Percentiles rank a stretch among this genome's conserved stretches.
These are phyloP conservation scores for Heliconius charithonia DNA, from an alignment of 2,888 invertebrate genomes.

Conservation along the genomic window DNA sequence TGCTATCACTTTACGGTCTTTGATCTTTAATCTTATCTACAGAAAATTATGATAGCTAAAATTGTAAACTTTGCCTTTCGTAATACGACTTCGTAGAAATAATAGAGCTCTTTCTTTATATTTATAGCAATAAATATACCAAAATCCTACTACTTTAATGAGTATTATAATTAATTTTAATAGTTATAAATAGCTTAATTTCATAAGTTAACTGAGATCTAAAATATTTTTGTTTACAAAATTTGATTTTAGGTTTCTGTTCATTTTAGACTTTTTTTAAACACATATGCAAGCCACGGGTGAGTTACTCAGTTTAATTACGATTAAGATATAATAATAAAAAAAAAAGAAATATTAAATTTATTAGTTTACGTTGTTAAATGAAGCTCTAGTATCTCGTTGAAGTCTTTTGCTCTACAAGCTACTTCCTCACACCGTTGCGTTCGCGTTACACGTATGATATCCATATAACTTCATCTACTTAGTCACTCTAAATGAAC, in stretches of 20 bases:
- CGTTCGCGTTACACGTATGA: neutral
- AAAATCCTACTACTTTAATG: conserved; percentile 1
- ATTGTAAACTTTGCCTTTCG: conserved; percentile 3
- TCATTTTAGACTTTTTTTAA: neutral
- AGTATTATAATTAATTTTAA: neutral
- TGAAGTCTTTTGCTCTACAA: conserved; percentile 35
- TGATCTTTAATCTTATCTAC: neutral
- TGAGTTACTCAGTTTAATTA: too few species aligned
- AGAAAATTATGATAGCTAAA: neutral
- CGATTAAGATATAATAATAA: neutral
- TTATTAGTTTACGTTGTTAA: neutral
- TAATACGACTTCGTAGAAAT: conserved; percentile 9
- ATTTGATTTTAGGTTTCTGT: neutral
- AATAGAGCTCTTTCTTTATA: conserved; percentile 4
- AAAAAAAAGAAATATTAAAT: neutral
- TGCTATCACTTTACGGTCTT: neutral
- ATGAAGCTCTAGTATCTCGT: conserved; percentile 14
- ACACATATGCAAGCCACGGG: too few species aligned
- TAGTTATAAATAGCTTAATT: conserved; percentile 12
- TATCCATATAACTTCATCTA: neutral
- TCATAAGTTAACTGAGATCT: neutral
- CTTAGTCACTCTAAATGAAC: neutral
- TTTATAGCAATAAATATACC: conserved; percentile 3
- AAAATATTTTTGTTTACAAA: neutral
- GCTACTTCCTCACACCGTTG: neutral